Evolutionary conservation across 2,797 vertebrate genomes (phyloP), one percentile per base, ranked within the genome.

Genomic region (Danio albolineatus): DNA sequence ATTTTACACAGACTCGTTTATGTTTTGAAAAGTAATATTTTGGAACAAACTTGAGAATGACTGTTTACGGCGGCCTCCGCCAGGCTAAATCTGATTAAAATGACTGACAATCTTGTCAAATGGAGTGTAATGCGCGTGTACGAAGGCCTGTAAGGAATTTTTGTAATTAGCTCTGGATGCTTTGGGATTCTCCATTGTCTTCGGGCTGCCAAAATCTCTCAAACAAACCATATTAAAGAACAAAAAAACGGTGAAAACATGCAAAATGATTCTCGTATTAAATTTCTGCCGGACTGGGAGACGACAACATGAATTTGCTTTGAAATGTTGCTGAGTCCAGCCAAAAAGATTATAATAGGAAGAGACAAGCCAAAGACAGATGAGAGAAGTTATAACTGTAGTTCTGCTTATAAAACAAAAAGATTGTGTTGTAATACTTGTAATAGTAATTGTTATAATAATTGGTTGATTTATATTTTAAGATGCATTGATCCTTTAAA

Each of bases 81-180:
- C 10, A 16, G 10, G 66, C 54, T 51, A 70, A 41, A 57, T 39
- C 6, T 60, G 53, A 60, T 59, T 78, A 78, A 57, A 48, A 59
- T 60, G 65, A 77, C 53, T 57, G 75, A 78, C 76, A 78, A 78
- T 69, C 28, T 54, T 48, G 54, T 70, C 65, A 78, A 60, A 69
- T 19, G 5, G 12, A 49, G 39, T 5, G 19, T 44, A 41, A 69
- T 17, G 6, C 0, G 38, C 14, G 10, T 12, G 13, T 19, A 21
- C 5, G 14, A 7, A 0, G 1, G 28, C 7, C 41, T 38, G 9
- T 78, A 59, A 67, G 41, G 54, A 77, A 57, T 69, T 41, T 59
- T 28, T 21, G 43, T 59, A 78, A 78, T 78, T 59, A 78, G 43
- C n/a, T 48, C 43, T 59, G 28, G 44, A 12, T 19, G 53, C 43